These are phyloP conservation scores for Shinisaurus crocodilurus DNA, from an alignment of 2,113 vertebrate genomes.

Conservation along the genomic window DNA sequence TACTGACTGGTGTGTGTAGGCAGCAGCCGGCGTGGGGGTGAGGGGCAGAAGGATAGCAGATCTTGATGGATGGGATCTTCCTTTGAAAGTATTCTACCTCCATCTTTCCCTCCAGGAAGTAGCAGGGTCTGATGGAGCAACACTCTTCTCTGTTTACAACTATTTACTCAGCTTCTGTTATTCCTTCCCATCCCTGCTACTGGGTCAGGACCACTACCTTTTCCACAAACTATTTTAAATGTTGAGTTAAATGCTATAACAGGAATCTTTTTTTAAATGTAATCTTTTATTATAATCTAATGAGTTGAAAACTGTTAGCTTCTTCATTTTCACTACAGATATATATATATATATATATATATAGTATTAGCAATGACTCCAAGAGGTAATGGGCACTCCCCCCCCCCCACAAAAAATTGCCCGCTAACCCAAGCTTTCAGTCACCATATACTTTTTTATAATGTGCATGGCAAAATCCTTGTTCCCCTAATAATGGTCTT, in stretches of 20 bases:
- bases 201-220: neutral
- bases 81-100: neutral
- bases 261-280: neutral
- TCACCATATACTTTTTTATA: neutral
- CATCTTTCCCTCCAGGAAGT: neutral
- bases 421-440: neutral
- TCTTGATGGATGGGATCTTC: neutral
- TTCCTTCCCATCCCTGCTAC: neutral
- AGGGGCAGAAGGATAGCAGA: neutral
- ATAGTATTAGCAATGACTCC: neutral
- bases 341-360: neutral
- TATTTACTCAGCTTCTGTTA: neutral
- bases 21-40: neutral
- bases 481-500: neutral
- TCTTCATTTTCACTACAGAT: neutral
- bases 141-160: neutral
- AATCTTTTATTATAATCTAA: neutral
- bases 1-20: neutral
- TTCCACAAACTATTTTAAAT: neutral
- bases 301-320: neutral
- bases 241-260: neutral
- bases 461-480: neutral
- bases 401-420: neutral
- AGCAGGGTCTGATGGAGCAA: neutral
- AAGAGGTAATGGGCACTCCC: neutral